Evolutionary conservation across 2,797 vertebrate genomes (phyloP).

Genomic region (Eulemur coronatus): DNA sequence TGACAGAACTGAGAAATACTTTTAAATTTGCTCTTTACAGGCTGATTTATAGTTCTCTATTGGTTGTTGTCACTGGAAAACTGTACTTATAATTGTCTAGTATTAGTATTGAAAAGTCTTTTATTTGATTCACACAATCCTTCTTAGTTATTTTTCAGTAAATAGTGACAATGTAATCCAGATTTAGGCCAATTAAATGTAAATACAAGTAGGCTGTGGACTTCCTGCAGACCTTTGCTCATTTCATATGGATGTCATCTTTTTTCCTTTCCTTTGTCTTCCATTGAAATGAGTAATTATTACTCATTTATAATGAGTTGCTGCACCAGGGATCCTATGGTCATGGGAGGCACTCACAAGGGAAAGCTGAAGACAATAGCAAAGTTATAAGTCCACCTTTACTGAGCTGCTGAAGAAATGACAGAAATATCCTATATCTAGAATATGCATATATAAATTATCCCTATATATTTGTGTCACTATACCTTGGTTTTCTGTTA

Average conservation of each 20-base stretch:
- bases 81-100: not conserved
- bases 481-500: not conserved
- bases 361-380: not conserved
- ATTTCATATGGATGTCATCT: not conserved
- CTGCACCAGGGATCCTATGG: not conserved
- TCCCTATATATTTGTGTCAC: not conserved
- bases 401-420: not conserved
- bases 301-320: not conserved
- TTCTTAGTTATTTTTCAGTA: not conserved
- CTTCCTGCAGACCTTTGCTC: not conserved
- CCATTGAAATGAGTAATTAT: not conserved
- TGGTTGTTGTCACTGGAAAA: not conserved
- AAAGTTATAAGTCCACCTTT: not conserved
- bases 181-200: not conserved
- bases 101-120: not conserved
- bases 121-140: not conserved
- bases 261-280: not conserved
- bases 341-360: not conserved
- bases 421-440: not conserved
- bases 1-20: not conserved
- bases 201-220: not conserved
- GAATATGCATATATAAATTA: not conserved
- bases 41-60: not conserved
- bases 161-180: not conserved
- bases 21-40: not conserved